These are phyloP conservation scores for Emmelina monodactyla DNA, from an alignment of 2,888 invertebrate species.

Conservation along the genomic window DNA sequence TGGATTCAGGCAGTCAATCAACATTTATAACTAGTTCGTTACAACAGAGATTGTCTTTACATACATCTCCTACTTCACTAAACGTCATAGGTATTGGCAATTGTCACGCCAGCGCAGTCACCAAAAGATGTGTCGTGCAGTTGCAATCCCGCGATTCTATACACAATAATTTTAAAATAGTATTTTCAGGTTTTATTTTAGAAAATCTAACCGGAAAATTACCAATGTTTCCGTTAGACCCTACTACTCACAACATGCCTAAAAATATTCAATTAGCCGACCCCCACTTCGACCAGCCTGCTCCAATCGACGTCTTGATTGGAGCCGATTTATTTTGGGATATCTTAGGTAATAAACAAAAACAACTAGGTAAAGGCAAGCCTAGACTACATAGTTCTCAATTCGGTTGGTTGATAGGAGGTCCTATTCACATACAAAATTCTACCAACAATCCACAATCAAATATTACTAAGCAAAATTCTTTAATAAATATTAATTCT, in stretches of 20 bases:
- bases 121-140: slow-evolving; percentile 11
- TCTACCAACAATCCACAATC: no score
- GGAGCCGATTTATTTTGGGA: slow-evolving; percentile 5
- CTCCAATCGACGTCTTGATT: slow-evolving; percentile 3
- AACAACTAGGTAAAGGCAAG: not conserved
- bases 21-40: slow-evolving; percentile 10
- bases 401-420: slow-evolving; percentile 5
- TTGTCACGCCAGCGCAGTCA: slow-evolving; percentile 6
- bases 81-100: slow-evolving; percentile 17
- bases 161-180: slow-evolving; percentile 4
- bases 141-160: slow-evolving; percentile 9
- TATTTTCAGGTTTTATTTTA: slow-evolving; percentile 11
- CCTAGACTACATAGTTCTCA: slow-evolving; percentile 3
- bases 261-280: slow-evolving; percentile 11
- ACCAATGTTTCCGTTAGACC: slow-evolving; percentile 11
- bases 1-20: slow-evolving; percentile 12
- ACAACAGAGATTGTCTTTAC: slow-evolving; percentile 4
- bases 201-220: slow-evolving; percentile 12
- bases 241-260: slow-evolving; percentile 9
- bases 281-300: slow-evolving; percentile 5
- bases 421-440: not conserved
- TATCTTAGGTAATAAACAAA: slow-evolving; percentile 2
- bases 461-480: no score
- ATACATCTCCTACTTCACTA: slow-evolving; percentile 3
- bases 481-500: no score